These are phyloP conservation scores for Gobio occitaniae DNA, from an alignment of 2,797 vertebrate genomes.

Conservation along the genomic window DNA sequence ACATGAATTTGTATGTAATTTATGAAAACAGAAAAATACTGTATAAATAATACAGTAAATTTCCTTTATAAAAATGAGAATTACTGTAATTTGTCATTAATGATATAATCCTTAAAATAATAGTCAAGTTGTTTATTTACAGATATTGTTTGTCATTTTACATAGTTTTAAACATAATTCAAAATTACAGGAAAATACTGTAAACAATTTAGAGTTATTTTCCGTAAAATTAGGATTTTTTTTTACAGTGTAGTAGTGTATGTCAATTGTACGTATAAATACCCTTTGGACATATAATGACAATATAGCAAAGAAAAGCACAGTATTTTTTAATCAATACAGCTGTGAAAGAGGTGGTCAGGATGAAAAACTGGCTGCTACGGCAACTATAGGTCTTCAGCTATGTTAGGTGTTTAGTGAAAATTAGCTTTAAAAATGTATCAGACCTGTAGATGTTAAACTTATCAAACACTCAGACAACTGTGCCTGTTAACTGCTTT, in stretches of 20 bases:
- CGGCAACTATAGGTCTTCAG: background rate
- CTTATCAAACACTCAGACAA: background rate
- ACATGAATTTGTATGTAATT: too few species aligned
- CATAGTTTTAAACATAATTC: too few species aligned
- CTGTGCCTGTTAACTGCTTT: background rate
- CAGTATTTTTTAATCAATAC: background rate
- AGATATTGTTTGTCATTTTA: too few species aligned
- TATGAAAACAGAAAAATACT: too few species aligned
- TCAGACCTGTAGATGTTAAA: background rate
- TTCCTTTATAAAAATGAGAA: too few species aligned
- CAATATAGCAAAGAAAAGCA: background rate
- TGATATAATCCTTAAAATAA: too few species aligned
- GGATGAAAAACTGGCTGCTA: background rate
- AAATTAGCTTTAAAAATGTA: background rate
- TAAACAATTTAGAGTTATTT: too few species aligned
- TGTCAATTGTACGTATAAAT: background rate
- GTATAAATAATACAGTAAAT: too few species aligned
- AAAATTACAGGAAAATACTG: too few species aligned
- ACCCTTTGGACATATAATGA: background rate
- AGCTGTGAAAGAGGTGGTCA: background rate
- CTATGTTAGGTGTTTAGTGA: background rate
- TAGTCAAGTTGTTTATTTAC: too few species aligned
- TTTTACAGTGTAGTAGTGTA: background rate
- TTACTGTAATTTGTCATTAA: too few species aligned
- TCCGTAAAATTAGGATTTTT: too few species aligned